These are phyloP conservation scores for Diarsia mendica DNA, from an alignment of 2,888 invertebrate species.

Conservation along the genomic window DNA sequence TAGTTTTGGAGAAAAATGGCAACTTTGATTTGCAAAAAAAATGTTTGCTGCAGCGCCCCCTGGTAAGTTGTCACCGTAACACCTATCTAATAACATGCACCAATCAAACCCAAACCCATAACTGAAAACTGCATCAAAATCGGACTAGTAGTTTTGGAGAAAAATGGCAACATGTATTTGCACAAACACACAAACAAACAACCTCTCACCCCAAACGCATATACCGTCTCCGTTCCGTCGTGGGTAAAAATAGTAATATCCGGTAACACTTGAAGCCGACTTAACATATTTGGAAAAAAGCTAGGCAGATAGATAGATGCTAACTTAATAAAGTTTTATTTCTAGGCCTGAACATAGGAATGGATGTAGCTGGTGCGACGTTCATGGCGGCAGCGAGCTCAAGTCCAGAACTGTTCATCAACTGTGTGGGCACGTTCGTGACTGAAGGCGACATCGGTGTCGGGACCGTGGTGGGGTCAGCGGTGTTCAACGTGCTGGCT, in stretches of 20 bases:
- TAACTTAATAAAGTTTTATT: constrained; percentile 3
- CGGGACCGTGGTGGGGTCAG: constrained; percentile 94
- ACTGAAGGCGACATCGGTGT: constrained; percentile 94
- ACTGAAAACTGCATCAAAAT: no score
- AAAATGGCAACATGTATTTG: no score
- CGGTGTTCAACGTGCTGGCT: constrained; percentile 94
- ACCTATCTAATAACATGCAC: no score
- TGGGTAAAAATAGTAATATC: background rate
- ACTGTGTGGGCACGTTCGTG: constrained; percentile 95
- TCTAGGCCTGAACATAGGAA: constrained; percentile 91
- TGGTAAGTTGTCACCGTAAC: no score
- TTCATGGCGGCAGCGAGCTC: constrained; percentile 97
- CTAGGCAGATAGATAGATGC: background rate
- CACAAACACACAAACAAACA: no score
- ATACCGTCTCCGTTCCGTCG: no score
- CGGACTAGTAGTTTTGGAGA: no score
- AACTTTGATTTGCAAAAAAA: no score
- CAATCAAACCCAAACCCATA: no score
- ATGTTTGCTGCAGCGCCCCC: no score
- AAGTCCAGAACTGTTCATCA: constrained; percentile 96
- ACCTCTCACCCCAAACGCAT: no score
- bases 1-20: no score
- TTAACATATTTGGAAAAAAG: background rate
- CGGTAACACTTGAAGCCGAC: background rate
- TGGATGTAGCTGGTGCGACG: constrained; percentile 96